Conservation (phyloP, 2,113 vertebrate species). For the Oreotrochilus melanogaster region DNA sequence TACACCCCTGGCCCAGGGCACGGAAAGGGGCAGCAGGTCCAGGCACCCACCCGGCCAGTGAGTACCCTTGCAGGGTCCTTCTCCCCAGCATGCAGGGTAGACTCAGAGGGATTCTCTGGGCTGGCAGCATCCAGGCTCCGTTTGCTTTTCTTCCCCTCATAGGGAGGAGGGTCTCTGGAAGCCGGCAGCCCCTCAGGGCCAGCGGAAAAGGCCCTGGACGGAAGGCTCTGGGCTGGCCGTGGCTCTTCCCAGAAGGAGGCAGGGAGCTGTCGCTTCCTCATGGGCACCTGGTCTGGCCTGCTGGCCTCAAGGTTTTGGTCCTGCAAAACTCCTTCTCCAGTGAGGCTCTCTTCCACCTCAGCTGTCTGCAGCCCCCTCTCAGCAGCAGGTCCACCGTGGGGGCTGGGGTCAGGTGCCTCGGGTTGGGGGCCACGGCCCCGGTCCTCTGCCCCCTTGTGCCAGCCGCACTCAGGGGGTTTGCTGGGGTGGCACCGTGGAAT, state of each 20-base stretch:
- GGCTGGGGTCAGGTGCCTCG: slow-evolving; percentile 14
- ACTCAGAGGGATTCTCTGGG: not conserved
- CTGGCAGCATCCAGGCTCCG: slow-evolving; percentile 49
- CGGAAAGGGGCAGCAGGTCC: slow-evolving; percentile 90
- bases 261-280: slow-evolving; percentile 95
- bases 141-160: slow-evolving; percentile 81
- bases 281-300: slow-evolving; percentile 88
- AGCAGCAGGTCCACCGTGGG: not conserved
- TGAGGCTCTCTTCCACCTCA: slow-evolving; percentile 43
- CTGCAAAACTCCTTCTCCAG: slow-evolving; percentile 17
- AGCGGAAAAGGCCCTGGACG: slow-evolving; percentile 27
- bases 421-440: slow-evolving; percentile 2
- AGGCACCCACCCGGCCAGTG: slow-evolving; percentile 77
- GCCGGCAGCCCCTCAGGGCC: slow-evolving; percentile 59
- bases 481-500: slow-evolving; percentile 85
- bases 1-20: slow-evolving; percentile 88
- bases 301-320: slow-evolving; percentile 58
- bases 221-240: slow-evolving; percentile 75
- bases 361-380: slow-evolving; percentile 62
- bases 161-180: slow-evolving; percentile 44
- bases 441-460: slow-evolving; percentile 73
- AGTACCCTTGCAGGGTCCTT: slow-evolving; percentile 79
- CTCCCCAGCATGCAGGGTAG: slow-evolving; percentile 52
- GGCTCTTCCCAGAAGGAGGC: slow-evolving; percentile 99
- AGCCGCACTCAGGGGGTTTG: slow-evolving; percentile 74